phyloP scores from a whole-genome alignment of 2,888 invertebrate species.

The Meliscaeva auricollis region DNA sequence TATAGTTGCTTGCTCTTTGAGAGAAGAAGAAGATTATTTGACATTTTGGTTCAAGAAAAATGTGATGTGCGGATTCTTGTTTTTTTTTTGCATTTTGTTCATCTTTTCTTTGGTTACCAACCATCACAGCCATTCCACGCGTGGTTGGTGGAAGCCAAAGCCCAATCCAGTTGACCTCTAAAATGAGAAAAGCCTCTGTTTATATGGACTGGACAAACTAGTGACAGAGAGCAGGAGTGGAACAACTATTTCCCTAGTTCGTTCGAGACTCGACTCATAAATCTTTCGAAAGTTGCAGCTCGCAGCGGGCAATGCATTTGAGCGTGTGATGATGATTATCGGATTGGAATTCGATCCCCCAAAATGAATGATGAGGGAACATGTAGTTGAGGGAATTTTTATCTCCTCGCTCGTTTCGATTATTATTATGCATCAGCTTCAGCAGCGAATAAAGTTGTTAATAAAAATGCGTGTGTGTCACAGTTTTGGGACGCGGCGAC shows the following conservation, averaged over 20 bases:
- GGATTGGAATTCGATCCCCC: neutral
- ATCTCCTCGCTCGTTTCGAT: neutral
- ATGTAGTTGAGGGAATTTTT: conserved; percentile 28
- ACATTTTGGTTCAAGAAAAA: conserved; percentile 65
- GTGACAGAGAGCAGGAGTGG: conserved; percentile 42
- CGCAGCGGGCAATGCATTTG: conserved; percentile 48
- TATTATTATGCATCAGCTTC: conserved; percentile 5
- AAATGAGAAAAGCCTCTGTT: conserved; percentile 5
- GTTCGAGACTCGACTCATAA: conserved; percentile 20
- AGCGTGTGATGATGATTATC: conserved; percentile 55
- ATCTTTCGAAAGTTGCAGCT: conserved; percentile 40
- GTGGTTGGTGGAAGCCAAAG: conserved; percentile 29
- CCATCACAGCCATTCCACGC: conserved; percentile 3
- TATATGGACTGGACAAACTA: conserved; percentile 59
- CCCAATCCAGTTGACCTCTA: conserved; percentile 64
- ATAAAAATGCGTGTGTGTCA: conserved; percentile 49
- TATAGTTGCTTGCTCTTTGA: neutral
- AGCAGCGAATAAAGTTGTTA: conserved; percentile 30
- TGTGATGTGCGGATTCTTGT: conserved; percentile 63
- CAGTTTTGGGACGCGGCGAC: conserved; percentile 53
- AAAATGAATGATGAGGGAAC: conserved; percentile 48
- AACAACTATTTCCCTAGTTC: conserved; percentile 16
- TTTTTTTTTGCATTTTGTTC: conserved; percentile 44
- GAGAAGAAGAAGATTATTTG: conserved; percentile 55
- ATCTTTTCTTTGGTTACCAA: conserved; percentile 14